Evolutionary conservation across 2,797 vertebrate species (phyloP).

Genomic region (Pantherophis alleghaniensis): DNA sequence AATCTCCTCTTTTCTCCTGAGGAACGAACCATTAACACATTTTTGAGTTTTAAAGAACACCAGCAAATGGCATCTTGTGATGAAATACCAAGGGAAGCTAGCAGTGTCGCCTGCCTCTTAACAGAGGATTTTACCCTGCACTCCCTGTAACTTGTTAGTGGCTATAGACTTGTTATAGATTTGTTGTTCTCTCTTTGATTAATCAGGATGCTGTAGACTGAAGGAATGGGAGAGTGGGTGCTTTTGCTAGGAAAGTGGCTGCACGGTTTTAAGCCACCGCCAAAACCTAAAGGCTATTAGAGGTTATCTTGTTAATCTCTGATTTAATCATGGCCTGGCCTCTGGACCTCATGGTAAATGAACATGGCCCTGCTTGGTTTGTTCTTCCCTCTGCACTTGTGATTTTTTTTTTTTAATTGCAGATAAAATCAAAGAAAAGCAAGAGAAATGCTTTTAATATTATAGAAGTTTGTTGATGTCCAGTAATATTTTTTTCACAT

Average conservation of each 20-base stretch:
- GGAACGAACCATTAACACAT: background rate
- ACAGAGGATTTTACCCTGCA: background rate
- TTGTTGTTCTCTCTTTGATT: conserved; percentile 24
- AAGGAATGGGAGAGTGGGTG: background rate
- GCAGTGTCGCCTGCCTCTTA: background rate
- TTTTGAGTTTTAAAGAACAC: background rate
- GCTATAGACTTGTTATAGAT: conserved; percentile 16
- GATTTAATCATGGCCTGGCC: conserved; percentile 29
- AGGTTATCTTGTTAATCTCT: conserved; percentile 35
- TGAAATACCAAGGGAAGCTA: conserved; percentile 6
- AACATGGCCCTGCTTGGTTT: background rate
- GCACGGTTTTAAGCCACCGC: conserved; percentile 15
- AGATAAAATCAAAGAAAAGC: background rate
- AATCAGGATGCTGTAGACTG: conserved; percentile 17
- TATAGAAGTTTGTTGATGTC: background rate
- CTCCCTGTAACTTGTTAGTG: conserved; percentile 4
- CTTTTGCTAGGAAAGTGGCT: conserved; percentile 14
- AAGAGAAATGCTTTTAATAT: background rate
- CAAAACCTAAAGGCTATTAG: conserved; percentile 23
- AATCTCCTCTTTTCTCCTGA: background rate
- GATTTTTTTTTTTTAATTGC: background rate
- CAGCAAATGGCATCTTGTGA: background rate
- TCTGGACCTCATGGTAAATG: conserved; percentile 21
- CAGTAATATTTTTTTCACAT: background rate
- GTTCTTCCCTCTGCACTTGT: background rate